Conservation (phyloP, 2,113 vertebrate species). For the Tringa solitaria region DNA sequence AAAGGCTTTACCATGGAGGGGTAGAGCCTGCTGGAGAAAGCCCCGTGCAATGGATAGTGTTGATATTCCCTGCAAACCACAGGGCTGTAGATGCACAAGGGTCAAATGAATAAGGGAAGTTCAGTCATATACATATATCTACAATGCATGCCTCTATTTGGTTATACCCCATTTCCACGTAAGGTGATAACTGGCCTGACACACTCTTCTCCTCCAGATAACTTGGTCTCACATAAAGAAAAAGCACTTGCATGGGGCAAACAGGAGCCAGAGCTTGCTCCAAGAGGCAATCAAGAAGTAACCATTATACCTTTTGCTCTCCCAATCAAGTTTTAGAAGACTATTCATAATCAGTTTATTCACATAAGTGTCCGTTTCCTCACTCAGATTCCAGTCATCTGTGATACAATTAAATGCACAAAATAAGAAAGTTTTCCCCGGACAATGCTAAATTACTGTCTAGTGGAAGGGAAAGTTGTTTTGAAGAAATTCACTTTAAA, state of each 20-base stretch:
- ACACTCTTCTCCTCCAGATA: neutral
- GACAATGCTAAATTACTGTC: neutral
- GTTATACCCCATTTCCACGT: neutral
- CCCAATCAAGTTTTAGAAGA: neutral
- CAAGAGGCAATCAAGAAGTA: neutral
- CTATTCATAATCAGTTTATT: neutral
- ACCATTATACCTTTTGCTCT: neutral
- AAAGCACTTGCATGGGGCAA: rapidly evolving
- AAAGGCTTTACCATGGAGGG: neutral
- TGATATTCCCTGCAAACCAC: neutral
- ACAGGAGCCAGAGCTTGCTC: neutral
- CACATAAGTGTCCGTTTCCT: neutral
- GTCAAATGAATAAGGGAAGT: neutral
- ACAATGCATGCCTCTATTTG: neutral
- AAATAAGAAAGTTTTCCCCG: neutral
- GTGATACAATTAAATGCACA: neutral
- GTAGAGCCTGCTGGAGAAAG: neutral
- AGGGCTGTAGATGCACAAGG: neutral
- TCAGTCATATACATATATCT: neutral
- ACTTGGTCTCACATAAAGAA: neutral
- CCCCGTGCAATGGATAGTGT: rapidly evolving
- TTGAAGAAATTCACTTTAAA: neutral
- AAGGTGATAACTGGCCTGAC: neutral
- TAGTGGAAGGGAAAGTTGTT: neutral
- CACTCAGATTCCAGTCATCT: neutral